phyloP scores from a whole-genome alignment of 2,113 vertebrate genomes.

The Polyodon spathula region DNA sequence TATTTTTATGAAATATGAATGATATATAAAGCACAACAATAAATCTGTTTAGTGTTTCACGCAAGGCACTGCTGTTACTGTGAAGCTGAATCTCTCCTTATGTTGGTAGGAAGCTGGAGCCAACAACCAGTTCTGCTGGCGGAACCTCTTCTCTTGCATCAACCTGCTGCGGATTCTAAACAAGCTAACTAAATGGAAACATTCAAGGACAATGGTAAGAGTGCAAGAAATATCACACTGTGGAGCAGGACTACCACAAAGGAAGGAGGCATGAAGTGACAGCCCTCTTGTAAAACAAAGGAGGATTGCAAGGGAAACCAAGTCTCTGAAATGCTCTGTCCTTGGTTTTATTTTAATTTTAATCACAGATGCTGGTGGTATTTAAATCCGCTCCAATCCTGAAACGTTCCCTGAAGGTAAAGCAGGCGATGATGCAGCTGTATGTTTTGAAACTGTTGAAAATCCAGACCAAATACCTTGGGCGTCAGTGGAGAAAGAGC shows the following conservation, averaged over 20 bases:
- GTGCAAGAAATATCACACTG: not conserved
- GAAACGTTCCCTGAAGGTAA: constrained; percentile 90
- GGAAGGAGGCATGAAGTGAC: no score
- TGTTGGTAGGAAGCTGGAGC: constrained; percentile 80
- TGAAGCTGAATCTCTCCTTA: not conserved
- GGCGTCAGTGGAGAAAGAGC: constrained; percentile 71
- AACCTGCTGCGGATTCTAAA: constrained; percentile 87
- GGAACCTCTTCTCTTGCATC: constrained; percentile 93
- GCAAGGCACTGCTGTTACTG: not conserved
- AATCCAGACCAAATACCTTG: constrained; percentile 75
- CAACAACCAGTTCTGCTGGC: constrained; percentile 91
- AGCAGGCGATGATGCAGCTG: constrained; percentile 95
- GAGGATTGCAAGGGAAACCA: not conserved
- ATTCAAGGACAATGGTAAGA: constrained; percentile 92
- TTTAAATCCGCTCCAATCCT: constrained; percentile 93
- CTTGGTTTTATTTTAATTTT: no score
- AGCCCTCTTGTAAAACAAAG: not conserved
- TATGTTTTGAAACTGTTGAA: constrained; percentile 85
- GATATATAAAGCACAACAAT: no score
- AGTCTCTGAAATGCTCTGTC: not conserved
- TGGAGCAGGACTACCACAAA: not conserved
- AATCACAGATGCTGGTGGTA: constrained; percentile 88
- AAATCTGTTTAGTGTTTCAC: not conserved
- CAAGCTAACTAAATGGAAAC: constrained; percentile 97
- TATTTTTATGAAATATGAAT: no score